These are phyloP conservation scores for Cyrtorhinus lividipennis DNA, from an alignment of 1,140 invertebrate species.

Conservation along the genomic window DNA sequence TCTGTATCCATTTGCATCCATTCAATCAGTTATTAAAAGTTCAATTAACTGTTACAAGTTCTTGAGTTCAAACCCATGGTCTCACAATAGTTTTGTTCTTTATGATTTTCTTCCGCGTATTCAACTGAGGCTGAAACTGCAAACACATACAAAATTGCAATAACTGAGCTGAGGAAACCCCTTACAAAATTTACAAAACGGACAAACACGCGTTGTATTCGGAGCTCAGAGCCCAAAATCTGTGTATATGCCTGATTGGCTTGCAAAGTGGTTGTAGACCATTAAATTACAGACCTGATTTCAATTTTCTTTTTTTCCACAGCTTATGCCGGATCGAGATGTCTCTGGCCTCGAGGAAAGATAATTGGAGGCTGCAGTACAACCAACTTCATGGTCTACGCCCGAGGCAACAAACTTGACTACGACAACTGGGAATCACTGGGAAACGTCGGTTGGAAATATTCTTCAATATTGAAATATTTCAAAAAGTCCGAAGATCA, in stretches of 20 bases:
- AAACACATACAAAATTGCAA: not conserved
- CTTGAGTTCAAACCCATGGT: no score
- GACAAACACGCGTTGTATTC: no score
- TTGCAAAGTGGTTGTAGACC: not conserved
- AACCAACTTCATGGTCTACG: constrained; percentile 77
- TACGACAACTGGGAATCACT: constrained; percentile 77
- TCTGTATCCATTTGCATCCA: no score
- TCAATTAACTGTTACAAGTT: no score
- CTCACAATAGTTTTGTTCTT: no score
- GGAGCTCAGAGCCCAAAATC: no score
- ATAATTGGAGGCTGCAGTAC: constrained; percentile 62
- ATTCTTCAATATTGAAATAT: constrained; percentile 68
- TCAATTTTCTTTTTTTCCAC: not conserved
- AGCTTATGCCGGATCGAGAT: constrained; percentile 26
- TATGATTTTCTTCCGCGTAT: no score
- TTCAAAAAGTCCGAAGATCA: constrained; percentile 78
- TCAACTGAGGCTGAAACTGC: no score
- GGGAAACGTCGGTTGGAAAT: constrained; percentile 81
- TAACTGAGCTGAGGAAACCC: not conserved
- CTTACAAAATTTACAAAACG: no score
- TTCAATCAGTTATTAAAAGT: no score
- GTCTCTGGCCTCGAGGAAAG: constrained; percentile 43
- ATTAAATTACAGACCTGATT: not conserved
- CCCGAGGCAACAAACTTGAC: constrained; percentile 66
- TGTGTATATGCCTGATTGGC: no score